Evolutionary conservation across 2,797 vertebrate genomes (phyloP).

Genomic region (Rousettus madagascariensis): DNA sequence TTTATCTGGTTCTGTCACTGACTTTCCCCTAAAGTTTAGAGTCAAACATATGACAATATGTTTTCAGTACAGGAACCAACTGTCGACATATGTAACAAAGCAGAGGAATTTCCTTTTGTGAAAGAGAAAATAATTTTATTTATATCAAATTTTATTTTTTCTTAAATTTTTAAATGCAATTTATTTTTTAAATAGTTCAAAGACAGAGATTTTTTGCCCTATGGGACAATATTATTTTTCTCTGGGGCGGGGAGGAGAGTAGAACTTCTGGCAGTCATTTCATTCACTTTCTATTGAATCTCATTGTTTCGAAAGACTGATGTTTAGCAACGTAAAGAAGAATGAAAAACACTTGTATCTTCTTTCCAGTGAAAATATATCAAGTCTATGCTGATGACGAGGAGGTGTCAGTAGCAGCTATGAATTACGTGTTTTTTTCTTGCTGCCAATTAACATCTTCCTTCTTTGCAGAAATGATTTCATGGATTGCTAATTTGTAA

Average conservation of each 20-base stretch:
- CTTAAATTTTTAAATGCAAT: background rate
- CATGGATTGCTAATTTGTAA: background rate
- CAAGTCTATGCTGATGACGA: background rate
- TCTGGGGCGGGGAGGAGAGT: background rate
- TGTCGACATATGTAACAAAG: background rate
- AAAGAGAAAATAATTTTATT: background rate
- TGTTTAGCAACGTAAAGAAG: background rate
- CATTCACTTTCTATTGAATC: background rate
- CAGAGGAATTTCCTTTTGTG: background rate
- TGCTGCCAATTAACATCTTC: background rate
- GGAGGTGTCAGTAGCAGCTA: background rate
- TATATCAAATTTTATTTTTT: background rate
- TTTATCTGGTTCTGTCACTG: background rate
- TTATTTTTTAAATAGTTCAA: background rate
- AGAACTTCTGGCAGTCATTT: background rate
- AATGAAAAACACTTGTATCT: background rate
- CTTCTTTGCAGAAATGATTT: background rate
- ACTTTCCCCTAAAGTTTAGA: background rate
- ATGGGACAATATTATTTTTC: background rate
- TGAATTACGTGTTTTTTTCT: background rate
- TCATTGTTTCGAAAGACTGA: background rate
- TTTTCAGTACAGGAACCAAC: background rate
- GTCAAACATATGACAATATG: background rate
- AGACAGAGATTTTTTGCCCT: background rate
- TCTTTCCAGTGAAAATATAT: background rate